Percentiles rank a stretch among this genome's conserved stretches.
These are phyloP conservation scores for Atethmia centrago DNA, from an alignment of 2,888 invertebrate species.

Conservation along the genomic window DNA sequence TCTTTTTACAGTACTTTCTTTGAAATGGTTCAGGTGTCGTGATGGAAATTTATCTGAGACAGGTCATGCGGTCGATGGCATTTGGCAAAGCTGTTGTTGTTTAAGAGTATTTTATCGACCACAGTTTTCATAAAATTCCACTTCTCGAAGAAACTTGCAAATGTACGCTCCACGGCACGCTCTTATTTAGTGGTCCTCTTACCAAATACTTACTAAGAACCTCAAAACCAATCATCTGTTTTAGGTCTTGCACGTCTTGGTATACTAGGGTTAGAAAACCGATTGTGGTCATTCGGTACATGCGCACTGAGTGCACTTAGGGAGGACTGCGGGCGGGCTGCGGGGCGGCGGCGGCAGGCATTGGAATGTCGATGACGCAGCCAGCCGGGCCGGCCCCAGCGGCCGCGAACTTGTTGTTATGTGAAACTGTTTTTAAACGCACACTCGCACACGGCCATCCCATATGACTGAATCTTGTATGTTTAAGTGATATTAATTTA, in stretches of 20 bases:
- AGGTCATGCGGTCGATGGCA: background rate
- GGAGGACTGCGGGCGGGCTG: conserved; percentile 70
- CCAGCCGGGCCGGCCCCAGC: conserved; percentile 79
- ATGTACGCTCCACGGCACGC: background rate
- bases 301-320: conserved; percentile 84
- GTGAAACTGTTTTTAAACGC: conserved; percentile 85
- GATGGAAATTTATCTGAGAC: background rate
- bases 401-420: conserved; percentile 87
- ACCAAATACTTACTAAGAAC: background rate
- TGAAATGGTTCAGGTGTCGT: background rate
- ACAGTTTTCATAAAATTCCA: conserved; percentile 8
- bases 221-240: conserved; percentile 23
- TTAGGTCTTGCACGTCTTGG: conserved; percentile 26
- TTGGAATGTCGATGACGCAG: conserved; percentile 89
- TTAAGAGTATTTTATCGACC: background rate
- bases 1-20: background rate
- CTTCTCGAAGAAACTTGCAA: background rate
- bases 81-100: conserved; percentile 8
- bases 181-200: background rate
- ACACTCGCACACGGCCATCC: conserved; percentile 73
- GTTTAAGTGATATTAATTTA: conserved; percentile 43
- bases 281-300: conserved; percentile 82
- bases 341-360: conserved; percentile 79
- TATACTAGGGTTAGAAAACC: conserved; percentile 74
- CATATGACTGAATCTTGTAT: conserved; percentile 53